Conservation (phyloP, 1,140 invertebrate genomes). For the Akabosia matsudoensis region DNA sequence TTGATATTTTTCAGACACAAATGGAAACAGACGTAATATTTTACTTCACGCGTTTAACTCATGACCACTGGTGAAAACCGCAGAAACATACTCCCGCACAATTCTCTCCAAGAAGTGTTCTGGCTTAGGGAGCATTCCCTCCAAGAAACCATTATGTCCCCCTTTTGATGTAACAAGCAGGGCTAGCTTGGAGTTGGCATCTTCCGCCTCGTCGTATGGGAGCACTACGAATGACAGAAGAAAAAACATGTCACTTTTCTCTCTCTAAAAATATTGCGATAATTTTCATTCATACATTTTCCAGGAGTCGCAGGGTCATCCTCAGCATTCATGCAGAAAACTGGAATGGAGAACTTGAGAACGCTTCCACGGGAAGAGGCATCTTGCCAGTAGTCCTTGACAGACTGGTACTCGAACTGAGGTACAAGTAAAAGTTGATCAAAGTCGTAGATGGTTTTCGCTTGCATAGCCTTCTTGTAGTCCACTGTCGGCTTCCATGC, state of each 20-base stretch:
- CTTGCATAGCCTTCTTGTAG: not conserved
- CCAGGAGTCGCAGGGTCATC: conserved; percentile 3
- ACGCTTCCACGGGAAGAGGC: not conserved
- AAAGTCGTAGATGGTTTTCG: conserved; percentile 13
- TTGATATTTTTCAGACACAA: too few species aligned
- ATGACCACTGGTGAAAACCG: not conserved
- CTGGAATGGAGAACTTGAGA: conserved; percentile 5
- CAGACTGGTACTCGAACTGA: conserved; percentile 8
- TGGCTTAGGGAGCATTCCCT: not conserved
- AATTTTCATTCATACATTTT: not conserved
- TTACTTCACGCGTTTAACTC: not conserved
- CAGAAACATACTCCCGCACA: not conserved
- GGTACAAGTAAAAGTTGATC: not conserved
- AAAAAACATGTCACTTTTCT: not conserved
- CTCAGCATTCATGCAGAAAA: conserved; percentile 1
- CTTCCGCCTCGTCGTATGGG: conserved; percentile 7
- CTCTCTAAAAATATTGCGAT: not conserved
- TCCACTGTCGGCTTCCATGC: conserved; percentile 11
- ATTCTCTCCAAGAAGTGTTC: not conserved
- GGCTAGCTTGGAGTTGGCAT: not conserved
- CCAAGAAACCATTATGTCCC: conserved; percentile 2
- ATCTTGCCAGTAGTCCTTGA: conserved; percentile 11
- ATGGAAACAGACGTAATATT: not conserved
- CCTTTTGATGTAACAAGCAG: conserved; percentile 10
- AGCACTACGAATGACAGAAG: not conserved